These are phyloP conservation scores for Malurus cyaneus DNA, from an alignment of 2,113 vertebrate genomes.

Conservation along the genomic window DNA sequence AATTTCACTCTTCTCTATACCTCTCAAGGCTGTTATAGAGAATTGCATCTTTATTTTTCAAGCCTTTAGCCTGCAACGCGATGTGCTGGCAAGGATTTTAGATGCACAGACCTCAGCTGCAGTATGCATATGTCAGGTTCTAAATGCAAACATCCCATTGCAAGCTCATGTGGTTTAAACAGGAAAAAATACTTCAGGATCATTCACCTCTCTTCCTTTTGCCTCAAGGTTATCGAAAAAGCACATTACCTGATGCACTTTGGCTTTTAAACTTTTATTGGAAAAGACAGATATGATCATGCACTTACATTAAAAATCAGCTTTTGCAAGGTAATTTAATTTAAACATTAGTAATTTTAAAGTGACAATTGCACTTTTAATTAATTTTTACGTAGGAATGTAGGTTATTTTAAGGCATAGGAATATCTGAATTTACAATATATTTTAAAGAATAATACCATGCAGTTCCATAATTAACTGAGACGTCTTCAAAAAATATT, in stretches of 20 bases:
- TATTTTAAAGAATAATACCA: not conserved
- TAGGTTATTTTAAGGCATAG: not conserved
- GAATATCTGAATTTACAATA: not conserved
- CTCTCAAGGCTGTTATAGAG: not conserved
- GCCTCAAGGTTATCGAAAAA: not conserved
- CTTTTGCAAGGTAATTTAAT: not conserved
- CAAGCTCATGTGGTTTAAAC: not conserved
- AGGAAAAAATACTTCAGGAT: not conserved
- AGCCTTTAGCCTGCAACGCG: not conserved
- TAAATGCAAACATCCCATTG: not conserved
- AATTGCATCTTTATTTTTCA: not conserved
- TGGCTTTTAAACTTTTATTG: not conserved
- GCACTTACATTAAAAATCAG: not conserved
- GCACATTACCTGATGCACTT: not conserved
- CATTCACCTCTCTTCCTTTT: not conserved
- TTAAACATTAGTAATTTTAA: not conserved
- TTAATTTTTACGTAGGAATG: not conserved
- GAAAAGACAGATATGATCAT: not conserved
- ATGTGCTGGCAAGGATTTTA: not conserved
- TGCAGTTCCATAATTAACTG: not conserved
- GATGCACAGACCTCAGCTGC: not conserved
- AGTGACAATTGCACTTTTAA: not conserved
- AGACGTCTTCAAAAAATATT: not conserved
- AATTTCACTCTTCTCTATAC: not conserved
- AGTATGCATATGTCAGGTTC: not conserved